Percentiles rank a stretch among this genome's conserved stretches.
These are phyloP conservation scores for Plebejus melissa DNA, from an alignment of 2,888 invertebrate species.

Conservation along the genomic window DNA sequence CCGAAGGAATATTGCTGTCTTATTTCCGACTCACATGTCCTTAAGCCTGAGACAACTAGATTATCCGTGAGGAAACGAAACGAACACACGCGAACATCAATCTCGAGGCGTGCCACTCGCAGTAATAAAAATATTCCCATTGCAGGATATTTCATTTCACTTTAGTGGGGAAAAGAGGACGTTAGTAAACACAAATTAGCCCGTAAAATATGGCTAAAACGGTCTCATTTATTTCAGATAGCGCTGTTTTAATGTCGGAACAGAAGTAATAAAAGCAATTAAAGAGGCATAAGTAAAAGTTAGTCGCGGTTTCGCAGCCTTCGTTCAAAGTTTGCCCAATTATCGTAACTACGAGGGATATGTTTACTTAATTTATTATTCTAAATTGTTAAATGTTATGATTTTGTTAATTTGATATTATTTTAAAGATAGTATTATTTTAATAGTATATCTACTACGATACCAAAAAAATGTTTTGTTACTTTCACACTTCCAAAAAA, in stretches of 20 bases:
- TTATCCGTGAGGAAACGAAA: slow-evolving; percentile 74
- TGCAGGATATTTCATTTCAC: slow-evolving; percentile 12
- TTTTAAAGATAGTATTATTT: background rate
- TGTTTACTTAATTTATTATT: slow-evolving; percentile 30
- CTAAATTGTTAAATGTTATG: slow-evolving; percentile 3
- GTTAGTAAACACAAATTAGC: slow-evolving; percentile 18
- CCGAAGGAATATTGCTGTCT: slow-evolving; percentile 74
- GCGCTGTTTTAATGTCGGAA: slow-evolving; percentile 49
- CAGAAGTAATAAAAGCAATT: slow-evolving; percentile 67
- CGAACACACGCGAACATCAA: slow-evolving; percentile 70
- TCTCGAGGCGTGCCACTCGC: slow-evolving; percentile 47
- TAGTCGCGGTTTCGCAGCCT: slow-evolving; percentile 59
- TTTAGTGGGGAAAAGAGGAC: slow-evolving; percentile 5
- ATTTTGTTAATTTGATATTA: background rate
- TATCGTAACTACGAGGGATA: slow-evolving; percentile 55
- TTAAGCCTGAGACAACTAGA: slow-evolving; percentile 75
- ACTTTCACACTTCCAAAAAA: no score
- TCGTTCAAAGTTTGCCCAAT: slow-evolving; percentile 63
- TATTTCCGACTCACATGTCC: slow-evolving; percentile 75
- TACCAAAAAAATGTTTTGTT: no score
- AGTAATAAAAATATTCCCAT: slow-evolving; percentile 7
- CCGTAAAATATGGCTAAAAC: slow-evolving; percentile 31
- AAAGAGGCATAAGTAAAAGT: slow-evolving; percentile 68
- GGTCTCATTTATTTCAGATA: slow-evolving; percentile 39
- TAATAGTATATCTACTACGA: no score